Conservation (phyloP, 2,888 invertebrate species). For the Tethea ocularis region DNA sequence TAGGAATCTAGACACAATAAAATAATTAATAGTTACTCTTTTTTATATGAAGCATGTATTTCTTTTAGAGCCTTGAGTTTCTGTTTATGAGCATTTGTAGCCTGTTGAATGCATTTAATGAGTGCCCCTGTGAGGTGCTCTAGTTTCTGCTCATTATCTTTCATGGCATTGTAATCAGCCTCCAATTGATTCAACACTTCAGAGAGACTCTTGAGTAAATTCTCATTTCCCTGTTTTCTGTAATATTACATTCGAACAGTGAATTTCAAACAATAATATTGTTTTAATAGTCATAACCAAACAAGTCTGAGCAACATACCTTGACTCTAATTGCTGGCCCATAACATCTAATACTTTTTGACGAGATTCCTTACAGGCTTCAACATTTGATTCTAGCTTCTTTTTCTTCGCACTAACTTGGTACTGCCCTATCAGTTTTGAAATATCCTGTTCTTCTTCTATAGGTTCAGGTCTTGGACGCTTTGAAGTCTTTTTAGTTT, state of each 20-base stretch:
- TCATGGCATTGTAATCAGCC: conserved; percentile 60
- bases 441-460: conserved; percentile 49
- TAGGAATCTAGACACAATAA: too few species aligned
- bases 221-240: conserved; percentile 61
- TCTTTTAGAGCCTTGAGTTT: conserved; percentile 62
- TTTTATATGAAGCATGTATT: conserved; percentile 55
- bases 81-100: conserved; percentile 60
- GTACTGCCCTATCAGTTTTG: conserved; percentile 50
- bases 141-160: conserved; percentile 70
- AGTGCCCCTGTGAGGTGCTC: conserved; percentile 61
- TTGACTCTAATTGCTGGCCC: conserved; percentile 57
- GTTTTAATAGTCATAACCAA: neutral
- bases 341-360: conserved; percentile 64
- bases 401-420: conserved; percentile 54
- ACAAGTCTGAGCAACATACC: conserved; percentile 42
- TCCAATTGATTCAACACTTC: conserved; percentile 59
- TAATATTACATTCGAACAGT: conserved; percentile 23
- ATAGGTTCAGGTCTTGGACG: conserved; percentile 39
- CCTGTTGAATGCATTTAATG: conserved; percentile 68
- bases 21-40: conserved; percentile 48
- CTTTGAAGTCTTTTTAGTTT: conserved; percentile 53
- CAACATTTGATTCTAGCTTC: conserved; percentile 47
- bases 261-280: neutral
- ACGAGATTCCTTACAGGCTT: conserved; percentile 54
- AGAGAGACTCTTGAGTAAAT: conserved; percentile 52